Percentiles rank a stretch among this genome's conserved stretches.
phyloP scores from a whole-genome alignment of 2,888 invertebrate genomes.

The Sepioteuthis lessoniana region DNA sequence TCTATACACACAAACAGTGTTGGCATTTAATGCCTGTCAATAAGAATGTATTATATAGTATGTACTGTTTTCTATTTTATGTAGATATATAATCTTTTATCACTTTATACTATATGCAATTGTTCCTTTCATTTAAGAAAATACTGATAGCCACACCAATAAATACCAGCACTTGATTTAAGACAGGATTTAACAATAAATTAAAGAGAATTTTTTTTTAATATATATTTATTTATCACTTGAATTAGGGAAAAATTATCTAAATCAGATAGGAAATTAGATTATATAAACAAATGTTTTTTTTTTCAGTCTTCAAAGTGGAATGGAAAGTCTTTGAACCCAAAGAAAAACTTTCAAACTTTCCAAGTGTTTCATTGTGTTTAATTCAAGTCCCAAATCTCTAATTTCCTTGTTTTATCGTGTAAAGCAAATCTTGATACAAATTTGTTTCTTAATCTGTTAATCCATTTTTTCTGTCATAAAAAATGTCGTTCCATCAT shows the following conservation, averaged over 20 bases:
- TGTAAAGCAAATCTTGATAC: background rate
- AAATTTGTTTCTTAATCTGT: background rate
- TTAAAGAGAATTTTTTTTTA: background rate
- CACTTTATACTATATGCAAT: background rate
- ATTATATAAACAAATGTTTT: background rate
- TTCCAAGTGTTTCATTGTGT: constrained; percentile 33
- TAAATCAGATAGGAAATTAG: background rate
- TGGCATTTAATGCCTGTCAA: background rate
- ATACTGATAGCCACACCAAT: background rate
- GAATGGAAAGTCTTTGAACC: background rate
- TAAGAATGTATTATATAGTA: constrained; percentile 1
- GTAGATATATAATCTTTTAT: background rate
- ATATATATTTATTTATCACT: background rate
- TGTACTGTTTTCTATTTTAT: background rate
- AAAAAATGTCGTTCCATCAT: background rate
- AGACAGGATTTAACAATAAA: background rate
- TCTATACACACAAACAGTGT: constrained; percentile 17
- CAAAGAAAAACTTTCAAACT: background rate
- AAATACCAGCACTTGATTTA: background rate
- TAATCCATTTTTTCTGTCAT: background rate
- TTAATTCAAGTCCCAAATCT: background rate
- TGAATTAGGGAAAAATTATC: background rate
- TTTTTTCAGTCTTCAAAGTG: background rate
- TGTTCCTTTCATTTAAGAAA: background rate
- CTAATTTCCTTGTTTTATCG: background rate